These are phyloP conservation scores for Tenebrio molitor DNA, from an alignment of 1,140 invertebrate species.

Conservation along the genomic window DNA sequence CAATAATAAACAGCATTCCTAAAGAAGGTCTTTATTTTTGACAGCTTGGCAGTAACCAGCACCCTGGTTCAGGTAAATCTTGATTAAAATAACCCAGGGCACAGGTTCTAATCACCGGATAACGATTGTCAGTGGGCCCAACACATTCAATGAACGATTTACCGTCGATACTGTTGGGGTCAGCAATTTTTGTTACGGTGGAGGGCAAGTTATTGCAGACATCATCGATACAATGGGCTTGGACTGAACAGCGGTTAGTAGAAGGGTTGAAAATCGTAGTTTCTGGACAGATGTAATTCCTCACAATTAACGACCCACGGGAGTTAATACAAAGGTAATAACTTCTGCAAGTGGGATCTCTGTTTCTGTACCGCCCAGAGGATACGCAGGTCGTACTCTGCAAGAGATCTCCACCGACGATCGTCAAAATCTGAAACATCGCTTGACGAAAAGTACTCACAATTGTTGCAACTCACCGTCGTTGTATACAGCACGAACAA, in stretches of 20 bases:
- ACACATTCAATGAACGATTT: conserved; percentile 15
- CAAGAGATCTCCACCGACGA: not conserved
- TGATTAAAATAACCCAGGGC: conserved; percentile 4
- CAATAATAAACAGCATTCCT: no score
- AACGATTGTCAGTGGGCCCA: not conserved
- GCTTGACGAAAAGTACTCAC: not conserved
- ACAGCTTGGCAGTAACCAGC: not conserved
- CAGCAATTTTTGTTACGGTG: not conserved
- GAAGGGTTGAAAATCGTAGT: conserved; percentile 15
- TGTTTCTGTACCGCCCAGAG: not conserved
- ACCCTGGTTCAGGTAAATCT: not conserved
- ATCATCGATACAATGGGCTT: conserved; percentile 3
- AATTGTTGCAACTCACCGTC: no score
- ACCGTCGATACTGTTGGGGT: conserved; percentile 1
- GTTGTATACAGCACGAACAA: no score
- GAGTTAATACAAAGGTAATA: conserved; percentile 1
- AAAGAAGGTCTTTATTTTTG: not conserved
- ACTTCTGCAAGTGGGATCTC: not conserved
- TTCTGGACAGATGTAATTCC: conserved; percentile 2
- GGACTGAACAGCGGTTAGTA: not conserved
- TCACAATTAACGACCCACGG: not conserved
- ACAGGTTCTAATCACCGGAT: conserved; percentile 1
- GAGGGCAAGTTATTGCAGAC: conserved; percentile 7
- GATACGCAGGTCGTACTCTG: not conserved
- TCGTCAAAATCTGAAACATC: not conserved